Conservation (phyloP, 2,113 vertebrate genomes). For the Brienomyrus brachyistius region DNA sequence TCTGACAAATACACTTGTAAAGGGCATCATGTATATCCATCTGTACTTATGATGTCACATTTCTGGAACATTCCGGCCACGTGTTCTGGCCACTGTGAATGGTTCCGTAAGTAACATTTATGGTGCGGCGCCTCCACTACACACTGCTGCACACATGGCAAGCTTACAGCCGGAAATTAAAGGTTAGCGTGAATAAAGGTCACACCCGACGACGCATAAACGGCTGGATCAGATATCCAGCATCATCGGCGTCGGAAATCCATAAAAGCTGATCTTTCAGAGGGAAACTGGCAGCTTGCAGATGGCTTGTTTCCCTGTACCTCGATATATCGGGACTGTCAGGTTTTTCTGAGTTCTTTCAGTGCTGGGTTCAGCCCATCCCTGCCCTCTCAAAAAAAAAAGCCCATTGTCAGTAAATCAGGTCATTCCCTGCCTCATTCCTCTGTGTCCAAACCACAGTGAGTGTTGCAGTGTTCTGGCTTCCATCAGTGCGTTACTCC, state of each 20-base stretch:
- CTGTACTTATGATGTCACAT: neutral
- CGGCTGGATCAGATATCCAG: neutral
- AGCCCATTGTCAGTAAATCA: neutral
- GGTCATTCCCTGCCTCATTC: neutral
- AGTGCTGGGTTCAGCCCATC: neutral
- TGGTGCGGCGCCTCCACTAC: neutral
- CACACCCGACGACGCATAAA: neutral
- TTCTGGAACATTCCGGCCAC: neutral
- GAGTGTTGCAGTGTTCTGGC: neutral
- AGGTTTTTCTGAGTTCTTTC: neutral
- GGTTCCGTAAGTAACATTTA: neutral
- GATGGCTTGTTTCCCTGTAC: neutral
- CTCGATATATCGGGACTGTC: neutral
- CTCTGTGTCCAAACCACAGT: neutral
- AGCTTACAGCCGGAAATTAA: neutral
- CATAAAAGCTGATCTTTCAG: neutral
- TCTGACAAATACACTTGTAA: conserved; percentile 20
- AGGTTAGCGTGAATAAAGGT: neutral
- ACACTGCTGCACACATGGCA: neutral
- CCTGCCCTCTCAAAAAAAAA: neutral
- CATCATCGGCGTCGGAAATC: neutral
- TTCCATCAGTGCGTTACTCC: neutral
- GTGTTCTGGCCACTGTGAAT: neutral
- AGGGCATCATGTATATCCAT: neutral
- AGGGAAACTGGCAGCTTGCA: neutral